Evolutionary conservation across 1,140 invertebrate genomes (phyloP).

Genomic region (Drosophila pseudoananassae): DNA sequence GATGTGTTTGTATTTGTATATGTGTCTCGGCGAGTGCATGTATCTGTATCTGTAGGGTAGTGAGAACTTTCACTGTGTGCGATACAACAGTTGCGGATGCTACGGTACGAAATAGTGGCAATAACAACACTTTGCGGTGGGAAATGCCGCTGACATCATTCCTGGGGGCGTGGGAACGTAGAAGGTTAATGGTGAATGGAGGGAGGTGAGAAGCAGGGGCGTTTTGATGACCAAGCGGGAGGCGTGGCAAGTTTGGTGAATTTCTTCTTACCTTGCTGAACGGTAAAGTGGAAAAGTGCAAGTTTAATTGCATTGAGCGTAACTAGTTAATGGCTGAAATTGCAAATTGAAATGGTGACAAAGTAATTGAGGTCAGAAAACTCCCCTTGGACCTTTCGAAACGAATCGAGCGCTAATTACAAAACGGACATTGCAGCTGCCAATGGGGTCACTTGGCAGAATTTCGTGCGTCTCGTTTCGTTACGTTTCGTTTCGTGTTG

Average conservation of each 20-base stretch:
- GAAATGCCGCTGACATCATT: conserved; percentile 42
- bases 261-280: conserved; percentile 46
- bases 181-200: not conserved
- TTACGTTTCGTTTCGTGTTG: conserved; percentile 11
- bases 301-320: conserved; percentile 81
- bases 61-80: conserved; percentile 10
- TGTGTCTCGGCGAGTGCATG: conserved; percentile 1
- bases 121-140: conserved; percentile 49
- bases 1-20: conserved; percentile 22
- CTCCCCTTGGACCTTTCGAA: conserved; percentile 45
- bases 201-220: not conserved
- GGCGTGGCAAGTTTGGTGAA: conserved; percentile 36
- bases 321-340: conserved; percentile 81
- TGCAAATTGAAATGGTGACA: conserved; percentile 83
- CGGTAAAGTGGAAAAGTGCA: conserved; percentile 62
- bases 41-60: conserved; percentile 9
- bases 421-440: conserved; percentile 68
- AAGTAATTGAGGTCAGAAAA: conserved; percentile 79
- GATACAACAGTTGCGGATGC: not conserved
- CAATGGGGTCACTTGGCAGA: conserved; percentile 73
- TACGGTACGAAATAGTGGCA: conserved; percentile 2
- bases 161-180: conserved; percentile 1
- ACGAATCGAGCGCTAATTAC: conserved; percentile 70
- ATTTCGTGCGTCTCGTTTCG: conserved; percentile 21
- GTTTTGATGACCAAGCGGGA: conserved; percentile 3